Evolutionary conservation across 2,888 invertebrate species (phyloP).

Genomic region (Maniola hyperantus): DNA sequence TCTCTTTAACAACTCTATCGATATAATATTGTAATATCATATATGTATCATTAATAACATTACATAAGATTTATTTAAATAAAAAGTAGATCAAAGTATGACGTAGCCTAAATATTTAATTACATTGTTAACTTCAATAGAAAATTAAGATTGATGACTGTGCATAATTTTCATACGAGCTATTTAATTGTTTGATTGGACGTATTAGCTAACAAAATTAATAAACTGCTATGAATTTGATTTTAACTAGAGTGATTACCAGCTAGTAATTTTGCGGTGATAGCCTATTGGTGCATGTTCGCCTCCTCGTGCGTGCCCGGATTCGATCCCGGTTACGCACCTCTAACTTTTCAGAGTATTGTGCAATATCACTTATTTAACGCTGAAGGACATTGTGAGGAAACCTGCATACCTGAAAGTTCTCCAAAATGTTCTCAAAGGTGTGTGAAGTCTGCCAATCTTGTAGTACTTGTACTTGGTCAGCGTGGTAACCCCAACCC

Average conservation of each 20-base stretch:
- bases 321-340: too few relatives aligned
- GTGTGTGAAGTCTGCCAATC: too few relatives aligned
- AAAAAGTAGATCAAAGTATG: slow-evolving; percentile 8
- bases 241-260: not conserved
- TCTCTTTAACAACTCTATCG: slow-evolving; percentile 13
- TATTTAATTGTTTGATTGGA: slow-evolving; percentile 9
- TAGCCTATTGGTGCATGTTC: too few relatives aligned
- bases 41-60: not conserved
- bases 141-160: slow-evolving; percentile 4
- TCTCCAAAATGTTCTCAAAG: too few relatives aligned
- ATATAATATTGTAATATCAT: not conserved
- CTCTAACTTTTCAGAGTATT: too few relatives aligned
- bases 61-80: not conserved
- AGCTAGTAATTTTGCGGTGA: too few relatives aligned
- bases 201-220: not conserved
- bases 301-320: too few relatives aligned
- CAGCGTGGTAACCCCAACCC: too few relatives aligned
- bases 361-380: too few relatives aligned
- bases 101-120: not conserved
- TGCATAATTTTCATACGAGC: not conserved
- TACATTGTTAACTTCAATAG: slow-evolving; percentile 4
- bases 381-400: too few relatives aligned
- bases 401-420: too few relatives aligned
- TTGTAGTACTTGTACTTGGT: too few relatives aligned
- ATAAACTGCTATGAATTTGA: not conserved